Base-by-base conservation (phyloP, 1,140 invertebrate species). In the Archegozetes longisetosus region DNA sequence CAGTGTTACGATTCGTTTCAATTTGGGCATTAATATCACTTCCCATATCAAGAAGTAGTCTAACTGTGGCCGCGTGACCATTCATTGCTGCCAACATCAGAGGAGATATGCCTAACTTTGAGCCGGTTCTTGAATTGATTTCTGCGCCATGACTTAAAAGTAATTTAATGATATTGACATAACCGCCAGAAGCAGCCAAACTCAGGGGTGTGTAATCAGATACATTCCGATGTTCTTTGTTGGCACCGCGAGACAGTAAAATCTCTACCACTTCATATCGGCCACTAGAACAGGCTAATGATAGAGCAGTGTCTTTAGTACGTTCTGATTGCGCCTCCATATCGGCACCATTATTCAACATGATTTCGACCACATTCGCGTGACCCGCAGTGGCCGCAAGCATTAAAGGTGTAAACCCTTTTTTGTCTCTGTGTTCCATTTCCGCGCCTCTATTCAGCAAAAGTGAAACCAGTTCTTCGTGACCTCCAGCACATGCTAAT, bases 61-160 rank as follows among this genome's bases (percentile, higher is more conserved):
- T 76, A n/a, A 81, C 80, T 24, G 80, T 79, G 24, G 74, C 78
- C 26, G 89, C 90, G 75, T 99, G 95, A 0, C 95, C 95, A 80
- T 99, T 98, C 95, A 99, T 98, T 6, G 96, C 92, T 23, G 96
- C 94, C 65, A 99, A 74, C 96, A 99, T 98, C 23, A 99, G 76
- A 2, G 96, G 96, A 0, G 94, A 98, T 66, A 99, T 98, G 52
- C 94, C 94, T 46, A 98, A 75, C 73, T 98, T 98, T 53, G 88
- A 93, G 28, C 91, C 91, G 50, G 91, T 96, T 64, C 92, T 64
- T 3, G 94, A 98, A 76, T 99, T 98, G 61, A 99, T 98, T 75
- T 99, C 96, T 49, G 95, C 95, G 28, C 87, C 88, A 69, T 85
- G 82, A 64, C 80, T 82, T 17, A 99, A 75, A 2, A 83, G 69